Conservation (phyloP, 2,113 vertebrate species). For the Poeciliopsis retropinna region DNA sequence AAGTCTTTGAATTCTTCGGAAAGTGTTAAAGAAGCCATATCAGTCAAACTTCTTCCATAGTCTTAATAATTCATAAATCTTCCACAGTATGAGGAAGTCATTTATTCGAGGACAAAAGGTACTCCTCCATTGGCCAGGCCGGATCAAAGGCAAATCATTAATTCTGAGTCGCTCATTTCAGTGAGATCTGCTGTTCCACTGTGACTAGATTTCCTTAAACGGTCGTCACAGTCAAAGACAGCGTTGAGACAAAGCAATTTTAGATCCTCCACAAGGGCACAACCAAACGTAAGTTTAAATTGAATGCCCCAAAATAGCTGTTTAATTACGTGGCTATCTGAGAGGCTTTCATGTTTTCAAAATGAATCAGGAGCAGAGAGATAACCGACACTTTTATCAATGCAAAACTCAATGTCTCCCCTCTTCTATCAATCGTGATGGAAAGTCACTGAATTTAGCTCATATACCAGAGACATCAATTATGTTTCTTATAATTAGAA, state of each 20-base stretch:
- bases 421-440: conserved; percentile 43
- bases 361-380: conserved; percentile 55
- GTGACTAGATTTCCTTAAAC: conserved; percentile 60
- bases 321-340: conserved; percentile 76
- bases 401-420: conserved; percentile 23
- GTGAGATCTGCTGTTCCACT: conserved; percentile 57
- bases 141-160: conserved; percentile 71
- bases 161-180: conserved; percentile 45
- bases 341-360: conserved; percentile 73
- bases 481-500: conserved; percentile 64
- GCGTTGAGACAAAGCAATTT: conserved; percentile 62
- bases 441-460: conserved; percentile 55
- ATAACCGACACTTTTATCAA: conserved; percentile 67
- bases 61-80: conserved; percentile 55
- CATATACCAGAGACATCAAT: conserved; percentile 57
- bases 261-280: conserved; percentile 60
- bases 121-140: conserved; percentile 12
- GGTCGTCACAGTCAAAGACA: conserved; percentile 60
- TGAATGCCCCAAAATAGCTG: conserved; percentile 75
- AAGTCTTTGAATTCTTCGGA: conserved; percentile 25
- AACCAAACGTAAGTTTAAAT: conserved; percentile 69
- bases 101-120: conserved; percentile 62
- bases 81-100: conserved; percentile 45
- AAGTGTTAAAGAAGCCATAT: conserved; percentile 25
- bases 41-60: conserved; percentile 28